phyloP scores from a whole-genome alignment of 2,113 vertebrate genomes.

The Grus americana region DNA sequence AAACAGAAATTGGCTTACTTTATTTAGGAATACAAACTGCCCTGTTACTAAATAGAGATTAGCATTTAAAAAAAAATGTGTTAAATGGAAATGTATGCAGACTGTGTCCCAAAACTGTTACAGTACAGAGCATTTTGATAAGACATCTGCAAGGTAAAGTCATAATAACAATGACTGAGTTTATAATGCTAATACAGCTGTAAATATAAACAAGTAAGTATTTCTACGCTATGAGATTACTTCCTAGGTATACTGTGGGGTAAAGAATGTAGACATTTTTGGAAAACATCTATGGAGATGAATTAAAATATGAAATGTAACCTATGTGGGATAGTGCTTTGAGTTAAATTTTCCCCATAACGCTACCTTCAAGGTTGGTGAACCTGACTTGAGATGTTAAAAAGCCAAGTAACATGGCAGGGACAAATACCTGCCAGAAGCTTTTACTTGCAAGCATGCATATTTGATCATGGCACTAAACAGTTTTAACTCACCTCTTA shows the following conservation, averaged over 20 bases:
- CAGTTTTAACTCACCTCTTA: not conserved
- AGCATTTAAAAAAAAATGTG: not conserved
- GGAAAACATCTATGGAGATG: not conserved
- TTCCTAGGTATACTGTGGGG: not conserved
- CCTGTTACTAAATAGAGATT: not conserved
- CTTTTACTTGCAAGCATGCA: not conserved
- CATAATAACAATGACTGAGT: not conserved
- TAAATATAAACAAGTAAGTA: not conserved
- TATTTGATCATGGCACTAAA: not conserved
- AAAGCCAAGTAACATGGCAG: not conserved
- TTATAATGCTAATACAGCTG: not conserved
- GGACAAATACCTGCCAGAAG: not conserved
- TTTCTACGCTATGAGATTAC: not conserved
- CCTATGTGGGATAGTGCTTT: rapidly evolving
- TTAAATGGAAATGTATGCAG: not conserved
- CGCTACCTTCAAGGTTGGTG: not conserved
- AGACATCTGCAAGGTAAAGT: not conserved
- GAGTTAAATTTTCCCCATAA: not conserved
- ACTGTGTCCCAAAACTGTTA: not conserved
- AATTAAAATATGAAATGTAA: not conserved
- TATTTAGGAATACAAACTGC: not conserved
- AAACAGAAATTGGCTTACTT: not conserved
- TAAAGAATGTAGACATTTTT: not conserved
- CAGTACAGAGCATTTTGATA: not conserved
- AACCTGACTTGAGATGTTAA: not conserved